These are phyloP conservation scores for Pyrrhosoma nymphula DNA, from an alignment of 2,888 invertebrate genomes.

Conservation along the genomic window DNA sequence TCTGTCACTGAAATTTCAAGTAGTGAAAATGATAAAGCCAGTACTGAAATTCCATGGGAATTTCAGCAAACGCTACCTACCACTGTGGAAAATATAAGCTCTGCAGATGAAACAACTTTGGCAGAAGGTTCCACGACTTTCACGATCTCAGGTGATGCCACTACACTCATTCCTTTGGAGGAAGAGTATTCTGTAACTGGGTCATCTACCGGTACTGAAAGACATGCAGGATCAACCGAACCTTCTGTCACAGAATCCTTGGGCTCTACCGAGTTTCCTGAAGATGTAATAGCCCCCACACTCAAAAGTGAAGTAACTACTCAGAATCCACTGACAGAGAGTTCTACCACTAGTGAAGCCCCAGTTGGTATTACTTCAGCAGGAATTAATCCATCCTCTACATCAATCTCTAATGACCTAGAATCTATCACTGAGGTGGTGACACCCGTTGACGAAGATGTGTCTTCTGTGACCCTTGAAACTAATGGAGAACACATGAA, in stretches of 20 bases:
- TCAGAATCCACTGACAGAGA: not conserved
- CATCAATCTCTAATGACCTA: constrained; percentile 68
- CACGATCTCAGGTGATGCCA: not conserved
- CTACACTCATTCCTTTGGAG: not conserved
- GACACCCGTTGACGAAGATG: not conserved
- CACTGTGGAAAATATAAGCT: not conserved
- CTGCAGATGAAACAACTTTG: constrained; percentile 1
- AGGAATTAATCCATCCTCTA: constrained; percentile 70
- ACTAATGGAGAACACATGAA: not conserved
- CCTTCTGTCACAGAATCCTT: not conserved
- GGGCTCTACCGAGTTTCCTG: not conserved
- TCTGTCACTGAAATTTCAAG: constrained; percentile 28
- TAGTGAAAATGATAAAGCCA: not conserved
- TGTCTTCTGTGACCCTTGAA: not conserved
- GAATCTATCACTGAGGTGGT: not conserved
- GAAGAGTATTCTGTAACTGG: not conserved
- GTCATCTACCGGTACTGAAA: not conserved
- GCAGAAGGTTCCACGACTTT: not conserved
- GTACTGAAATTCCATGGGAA: not conserved
- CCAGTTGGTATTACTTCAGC: constrained; percentile 63
- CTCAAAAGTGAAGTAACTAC: not conserved
- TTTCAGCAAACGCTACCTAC: not conserved
- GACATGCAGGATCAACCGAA: not conserved
- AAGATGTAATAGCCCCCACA: not conserved
- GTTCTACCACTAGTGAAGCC: constrained; percentile 9